Percentiles rank a stretch among this genome's conserved stretches.
Evolutionary conservation across 2,888 invertebrate genomes (phyloP).

Genomic region (Drosophila putrida): DNA sequence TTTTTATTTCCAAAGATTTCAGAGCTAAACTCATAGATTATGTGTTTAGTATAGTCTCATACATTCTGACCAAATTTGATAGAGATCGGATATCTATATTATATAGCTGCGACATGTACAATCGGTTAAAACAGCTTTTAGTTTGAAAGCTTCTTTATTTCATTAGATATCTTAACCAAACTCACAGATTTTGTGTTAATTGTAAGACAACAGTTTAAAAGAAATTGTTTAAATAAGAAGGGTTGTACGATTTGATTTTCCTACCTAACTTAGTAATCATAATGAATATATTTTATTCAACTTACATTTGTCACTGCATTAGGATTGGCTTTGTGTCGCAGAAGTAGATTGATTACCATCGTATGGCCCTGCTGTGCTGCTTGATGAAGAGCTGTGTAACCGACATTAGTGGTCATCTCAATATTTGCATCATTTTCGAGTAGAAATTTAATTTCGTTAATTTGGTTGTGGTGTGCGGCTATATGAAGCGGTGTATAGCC

Average conservation of each 20-base stretch:
- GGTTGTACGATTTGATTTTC: not conserved
- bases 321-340: conserved; percentile 97
- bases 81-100: too few species aligned
- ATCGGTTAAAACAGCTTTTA: too few species aligned
- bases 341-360: conserved; percentile 94
- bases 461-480: conserved; percentile 98
- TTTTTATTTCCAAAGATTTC: too few species aligned
- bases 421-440: conserved; percentile 96
- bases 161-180: too few species aligned
- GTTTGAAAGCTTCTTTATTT: too few species aligned
- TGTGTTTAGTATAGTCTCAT: too few species aligned
- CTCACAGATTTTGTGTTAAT: too few species aligned
- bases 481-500: conserved; percentile 98
- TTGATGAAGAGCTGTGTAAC: conserved; percentile 98
- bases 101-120: too few species aligned
- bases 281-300: not conserved
- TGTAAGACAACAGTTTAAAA: too few species aligned
- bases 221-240: too few species aligned
- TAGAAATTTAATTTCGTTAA: conserved; percentile 95
- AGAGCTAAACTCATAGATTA: too few species aligned
- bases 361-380: conserved; percentile 99
- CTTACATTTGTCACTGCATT: conserved; percentile 97
- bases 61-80: too few species aligned
- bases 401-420: conserved; percentile 91
- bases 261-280: not conserved